Base-by-base conservation (phyloP, 1,140 invertebrate species). In the Aethina tumida region DNA sequence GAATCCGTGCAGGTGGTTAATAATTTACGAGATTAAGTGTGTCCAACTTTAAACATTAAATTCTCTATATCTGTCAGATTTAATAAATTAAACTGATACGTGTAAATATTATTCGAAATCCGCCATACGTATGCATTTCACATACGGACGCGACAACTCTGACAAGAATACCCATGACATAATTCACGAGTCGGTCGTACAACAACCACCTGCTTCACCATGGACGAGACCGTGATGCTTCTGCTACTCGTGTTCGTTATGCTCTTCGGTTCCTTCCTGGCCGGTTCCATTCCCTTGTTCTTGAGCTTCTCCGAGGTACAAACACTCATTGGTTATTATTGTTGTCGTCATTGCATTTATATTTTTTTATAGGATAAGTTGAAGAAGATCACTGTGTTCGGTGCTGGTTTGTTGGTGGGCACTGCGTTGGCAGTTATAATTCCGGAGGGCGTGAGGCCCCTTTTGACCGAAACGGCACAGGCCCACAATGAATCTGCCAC, bases 401-500 rank as follows among this genome's bases (percentile, higher is more conserved):
- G 96, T 29, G 94, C 96, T 29, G 96, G 96, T 15, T 70, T 99
- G 5, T 68, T 99, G n/a, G 91, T 99, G 25, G 96, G 96, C 3
- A 97, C 96, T 36, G 94, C 96, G 0, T 63, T 99, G 30, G 85
- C 91, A 39, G 94, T 99, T 1, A 99, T 99, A 28, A 98, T 99
- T 53, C 97, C 97, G 0, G 97, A 99, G 70, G 97, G 96, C 20
- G 84, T 99, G 17, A 72, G 92, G 45, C 82, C 91, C 2, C 65
- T 98, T 17, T 36, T 53, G 7, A 44, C 45, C 16, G 50, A 53
- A 25, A 32, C 46, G 5, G 17, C 22, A 21, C 30, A 36, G 14
- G 35, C 33, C 16, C 42, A 43, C 12, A 48, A 48, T 14, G 38
- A 52, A n/a, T 43, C 49, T 15, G 38, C 39, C 22, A 37, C 33